A percentile compares a stretch with the other conserved stretches of the same genome.
Conservation (phyloP, 1,140 invertebrate species). For the Penaeus indicus region DNA sequence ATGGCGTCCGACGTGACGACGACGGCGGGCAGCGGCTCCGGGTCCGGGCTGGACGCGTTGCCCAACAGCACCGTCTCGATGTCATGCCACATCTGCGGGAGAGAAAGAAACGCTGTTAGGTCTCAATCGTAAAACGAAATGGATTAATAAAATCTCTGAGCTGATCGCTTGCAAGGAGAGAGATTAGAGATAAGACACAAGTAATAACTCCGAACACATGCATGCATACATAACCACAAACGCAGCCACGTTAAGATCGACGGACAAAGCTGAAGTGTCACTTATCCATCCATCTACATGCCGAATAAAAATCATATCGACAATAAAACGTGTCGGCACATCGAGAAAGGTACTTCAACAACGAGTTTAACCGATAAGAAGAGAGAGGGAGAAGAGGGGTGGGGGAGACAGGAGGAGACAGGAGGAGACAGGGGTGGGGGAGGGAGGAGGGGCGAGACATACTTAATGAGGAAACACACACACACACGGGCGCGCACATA, state of each 20-base stretch:
- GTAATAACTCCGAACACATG: too few species aligned
- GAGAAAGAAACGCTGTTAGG: slow-evolving; percentile 5
- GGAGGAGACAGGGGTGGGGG: neutral
- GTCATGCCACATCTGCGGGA: slow-evolving; percentile 66
- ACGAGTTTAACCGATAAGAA: neutral
- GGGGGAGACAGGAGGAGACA: neutral
- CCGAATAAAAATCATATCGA: too few species aligned
- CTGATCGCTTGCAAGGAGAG: neutral
- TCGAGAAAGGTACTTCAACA: too few species aligned
- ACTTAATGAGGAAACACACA: too few species aligned
- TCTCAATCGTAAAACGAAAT: neutral
- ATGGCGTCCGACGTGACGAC: neutral
- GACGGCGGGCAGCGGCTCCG: slow-evolving; percentile 5
- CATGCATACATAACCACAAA: too few species aligned
- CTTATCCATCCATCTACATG: too few species aligned
- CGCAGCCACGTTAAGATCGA: too few species aligned
- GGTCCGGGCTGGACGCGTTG: slow-evolving; percentile 44
- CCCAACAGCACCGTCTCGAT: slow-evolving; percentile 65
- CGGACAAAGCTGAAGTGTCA: too few species aligned
- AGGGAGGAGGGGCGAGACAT: neutral
- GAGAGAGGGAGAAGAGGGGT: neutral
- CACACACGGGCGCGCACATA: too few species aligned
- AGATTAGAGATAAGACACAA: neutral
- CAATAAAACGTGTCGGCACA: too few species aligned
- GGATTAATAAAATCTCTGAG: neutral